These are phyloP conservation scores for Yponomeuta malinellus DNA, from an alignment of 2,888 invertebrate species.

Conservation along the genomic window DNA sequence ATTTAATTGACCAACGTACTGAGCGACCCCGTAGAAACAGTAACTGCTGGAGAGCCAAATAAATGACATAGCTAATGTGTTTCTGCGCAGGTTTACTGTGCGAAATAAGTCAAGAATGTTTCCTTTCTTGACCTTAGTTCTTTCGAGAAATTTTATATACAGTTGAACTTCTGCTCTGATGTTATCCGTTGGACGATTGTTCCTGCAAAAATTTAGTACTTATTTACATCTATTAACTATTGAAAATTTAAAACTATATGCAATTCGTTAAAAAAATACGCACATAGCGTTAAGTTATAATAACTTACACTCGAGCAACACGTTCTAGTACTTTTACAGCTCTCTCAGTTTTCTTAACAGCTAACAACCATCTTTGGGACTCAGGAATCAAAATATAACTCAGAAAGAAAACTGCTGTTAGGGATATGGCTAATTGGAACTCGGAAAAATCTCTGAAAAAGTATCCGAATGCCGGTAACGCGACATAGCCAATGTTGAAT, in stretches of 20 bases:
- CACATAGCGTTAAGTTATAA: no score
- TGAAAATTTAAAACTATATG: background rate
- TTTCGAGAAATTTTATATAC: slow-evolving; percentile 26
- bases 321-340: slow-evolving; percentile 79
- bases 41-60: slow-evolving; percentile 84
- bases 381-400: slow-evolving; percentile 83
- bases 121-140: slow-evolving; percentile 42
- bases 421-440: slow-evolving; percentile 79
- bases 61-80: slow-evolving; percentile 78
- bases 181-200: background rate
- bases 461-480: slow-evolving; percentile 78
- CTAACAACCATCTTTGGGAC: slow-evolving; percentile 87
- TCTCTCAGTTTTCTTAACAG: slow-evolving; percentile 79
- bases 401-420: slow-evolving; percentile 75
- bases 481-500: slow-evolving; percentile 81
- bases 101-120: slow-evolving; percentile 77
- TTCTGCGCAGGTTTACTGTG: slow-evolving; percentile 80
- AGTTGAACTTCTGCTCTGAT: background rate
- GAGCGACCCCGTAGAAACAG: slow-evolving; percentile 80
- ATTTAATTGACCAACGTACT: slow-evolving; percentile 10
- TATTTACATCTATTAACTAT: background rate
- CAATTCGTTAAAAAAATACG: no score
- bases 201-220: background rate
- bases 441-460: slow-evolving; percentile 78
- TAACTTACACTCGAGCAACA: slow-evolving; percentile 74